A percentile compares a stretch with the other conserved stretches of the same genome.
These are phyloP conservation scores for Cryptocephalus primarius DNA, from an alignment of 2,888 invertebrate genomes.

Conservation along the genomic window DNA sequence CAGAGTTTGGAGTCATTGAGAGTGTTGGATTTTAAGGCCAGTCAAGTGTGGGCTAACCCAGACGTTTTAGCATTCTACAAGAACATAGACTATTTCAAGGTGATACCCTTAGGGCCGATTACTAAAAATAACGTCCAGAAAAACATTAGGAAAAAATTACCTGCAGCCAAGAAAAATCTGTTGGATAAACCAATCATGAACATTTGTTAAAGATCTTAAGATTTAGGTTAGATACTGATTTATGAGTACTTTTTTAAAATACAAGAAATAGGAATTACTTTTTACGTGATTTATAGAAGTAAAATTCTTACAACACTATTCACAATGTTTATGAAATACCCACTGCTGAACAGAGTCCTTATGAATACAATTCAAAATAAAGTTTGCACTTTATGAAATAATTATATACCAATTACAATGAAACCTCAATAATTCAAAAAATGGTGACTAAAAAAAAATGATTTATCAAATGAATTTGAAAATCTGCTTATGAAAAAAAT, in stretches of 20 bases:
- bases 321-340: no score
- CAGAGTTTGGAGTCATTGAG: conserved; percentile 76
- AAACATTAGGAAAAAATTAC: conserved; percentile 10
- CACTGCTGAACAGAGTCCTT: no score
- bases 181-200: conserved; percentile 16
- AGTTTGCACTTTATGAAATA: no score
- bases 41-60: conserved; percentile 82
- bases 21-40: conserved; percentile 73
- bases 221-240: no score
- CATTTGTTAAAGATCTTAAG: conserved; percentile 10
- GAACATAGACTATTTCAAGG: conserved; percentile 52
- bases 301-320: no score
- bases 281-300: no score
- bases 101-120: conserved; percentile 47
- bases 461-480: no score
- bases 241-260: no score
- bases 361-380: no score
- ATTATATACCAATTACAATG: no score
- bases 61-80: conserved; percentile 76
- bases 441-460: background rate
- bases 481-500: no score
- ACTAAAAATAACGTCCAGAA: conserved; percentile 16
- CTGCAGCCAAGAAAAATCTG: conserved; percentile 10
- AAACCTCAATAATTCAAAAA: background rate
- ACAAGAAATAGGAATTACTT: no score